Conservation (phyloP, 2,888 invertebrate genomes). For the Melolontha melolontha region DNA sequence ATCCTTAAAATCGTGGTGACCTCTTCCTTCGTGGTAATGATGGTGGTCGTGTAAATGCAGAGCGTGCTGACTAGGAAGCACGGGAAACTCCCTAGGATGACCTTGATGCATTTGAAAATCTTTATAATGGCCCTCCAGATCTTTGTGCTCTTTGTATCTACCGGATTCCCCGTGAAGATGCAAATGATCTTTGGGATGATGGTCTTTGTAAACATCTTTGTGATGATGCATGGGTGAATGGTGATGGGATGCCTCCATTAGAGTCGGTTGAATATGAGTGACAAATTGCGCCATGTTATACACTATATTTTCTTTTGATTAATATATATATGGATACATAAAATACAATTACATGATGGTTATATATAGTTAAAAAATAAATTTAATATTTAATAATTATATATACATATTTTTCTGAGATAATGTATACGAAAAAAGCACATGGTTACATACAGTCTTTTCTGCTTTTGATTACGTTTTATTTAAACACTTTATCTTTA, state of each 20-base stretch:
- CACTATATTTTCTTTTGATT: conserved; percentile 8
- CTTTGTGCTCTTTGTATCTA: conserved; percentile 51
- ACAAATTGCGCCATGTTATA: conserved; percentile 70
- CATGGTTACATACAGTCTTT: conserved; percentile 39
- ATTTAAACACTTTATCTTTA: conserved; percentile 16
- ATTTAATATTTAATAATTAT: conserved; percentile 24
- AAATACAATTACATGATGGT: conserved; percentile 12
- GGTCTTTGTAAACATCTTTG: conserved; percentile 64
- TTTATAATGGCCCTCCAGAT: conserved; percentile 52
- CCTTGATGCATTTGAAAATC: conserved; percentile 54
- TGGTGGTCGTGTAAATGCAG: conserved; percentile 51
- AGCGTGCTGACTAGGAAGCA: conserved; percentile 55
- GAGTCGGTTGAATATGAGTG: conserved; percentile 71
- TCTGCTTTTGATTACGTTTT: conserved; percentile 18
- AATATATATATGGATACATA: conserved; percentile 13
- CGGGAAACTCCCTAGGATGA: conserved; percentile 59
- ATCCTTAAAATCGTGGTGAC: conserved; percentile 47
- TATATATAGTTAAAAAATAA: conserved; percentile 25
- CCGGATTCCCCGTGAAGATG: conserved; percentile 52
- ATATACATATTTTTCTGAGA: not conserved
- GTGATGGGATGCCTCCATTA: conserved; percentile 71
- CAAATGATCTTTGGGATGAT: conserved; percentile 51
- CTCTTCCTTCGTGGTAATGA: conserved; percentile 48
- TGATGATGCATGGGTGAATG: conserved; percentile 68
- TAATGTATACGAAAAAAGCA: conserved; percentile 18